phyloP scores from a whole-genome alignment of 2,113 vertebrate species.

The Typhlomys cinereus region DNA sequence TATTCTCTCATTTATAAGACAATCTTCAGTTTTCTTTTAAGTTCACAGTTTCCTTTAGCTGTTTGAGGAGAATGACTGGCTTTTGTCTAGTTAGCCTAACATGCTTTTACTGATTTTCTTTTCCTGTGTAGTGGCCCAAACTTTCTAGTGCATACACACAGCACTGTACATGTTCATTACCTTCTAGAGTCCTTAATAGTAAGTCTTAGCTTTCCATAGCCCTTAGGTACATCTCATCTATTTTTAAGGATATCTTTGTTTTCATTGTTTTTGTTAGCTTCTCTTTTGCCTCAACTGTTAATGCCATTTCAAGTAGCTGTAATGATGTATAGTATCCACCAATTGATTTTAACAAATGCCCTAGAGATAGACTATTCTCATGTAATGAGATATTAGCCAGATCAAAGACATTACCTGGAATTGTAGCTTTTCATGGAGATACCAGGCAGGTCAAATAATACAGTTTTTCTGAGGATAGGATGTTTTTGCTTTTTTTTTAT shows the following conservation, averaged over 20 bases:
- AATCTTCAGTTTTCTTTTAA: conserved; percentile 3
- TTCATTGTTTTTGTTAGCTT: neutral
- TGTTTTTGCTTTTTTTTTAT: too few species aligned
- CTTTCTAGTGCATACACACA: neutral
- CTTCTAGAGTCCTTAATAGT: conserved; percentile 28
- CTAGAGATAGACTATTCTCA: neutral
- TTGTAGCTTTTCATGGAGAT: conserved; percentile 11
- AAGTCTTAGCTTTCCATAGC: neutral
- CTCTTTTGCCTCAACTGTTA: neutral
- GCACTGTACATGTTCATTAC: neutral
- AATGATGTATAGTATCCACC: neutral
- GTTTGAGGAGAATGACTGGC: neutral
- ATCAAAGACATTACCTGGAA: conserved; percentile 13
- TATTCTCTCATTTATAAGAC: conserved; percentile 9
- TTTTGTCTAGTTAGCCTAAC: neutral
- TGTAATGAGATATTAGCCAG: neutral
- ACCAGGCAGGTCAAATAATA: neutral
- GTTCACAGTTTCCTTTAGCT: conserved; percentile 30
- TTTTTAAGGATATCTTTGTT: neutral
- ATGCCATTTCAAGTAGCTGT: conserved; percentile 7
- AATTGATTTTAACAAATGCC: conserved; percentile 29
- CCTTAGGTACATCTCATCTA: neutral
- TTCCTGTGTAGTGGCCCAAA: neutral
- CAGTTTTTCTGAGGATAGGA: neutral
- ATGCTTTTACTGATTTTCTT: conserved; percentile 1